Conservation (phyloP, 2,797 vertebrate species). For the Threskiornis aethiopicus region DNA sequence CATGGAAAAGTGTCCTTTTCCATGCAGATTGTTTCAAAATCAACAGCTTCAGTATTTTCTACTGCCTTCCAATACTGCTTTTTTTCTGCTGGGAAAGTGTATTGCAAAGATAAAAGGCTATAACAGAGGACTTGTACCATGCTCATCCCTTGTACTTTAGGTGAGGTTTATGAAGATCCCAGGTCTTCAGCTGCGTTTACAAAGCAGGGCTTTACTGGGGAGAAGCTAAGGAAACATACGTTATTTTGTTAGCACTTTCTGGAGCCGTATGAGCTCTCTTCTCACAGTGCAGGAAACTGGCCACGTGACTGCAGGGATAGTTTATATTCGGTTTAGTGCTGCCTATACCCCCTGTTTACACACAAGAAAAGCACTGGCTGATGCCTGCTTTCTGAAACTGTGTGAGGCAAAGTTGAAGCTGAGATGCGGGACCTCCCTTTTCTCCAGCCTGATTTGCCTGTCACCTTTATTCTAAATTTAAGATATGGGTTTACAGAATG, state of each 20-base stretch:
- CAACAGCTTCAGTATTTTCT: neutral
- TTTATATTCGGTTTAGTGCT: neutral
- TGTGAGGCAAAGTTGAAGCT: constrained; percentile 13
- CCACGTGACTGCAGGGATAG: neutral
- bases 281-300: neutral
- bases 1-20: neutral
- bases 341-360: neutral
- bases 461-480: neutral
- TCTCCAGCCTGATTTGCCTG: neutral
- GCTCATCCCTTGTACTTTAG: neutral
- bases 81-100: neutral
- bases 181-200: neutral
- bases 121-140: neutral
- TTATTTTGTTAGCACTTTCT: neutral
- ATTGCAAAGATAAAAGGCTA: neutral
- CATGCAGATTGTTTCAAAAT: neutral
- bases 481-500: neutral
- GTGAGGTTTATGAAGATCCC: neutral
- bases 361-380: neutral
- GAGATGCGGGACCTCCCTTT: neutral
- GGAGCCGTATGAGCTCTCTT: neutral
- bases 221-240: neutral
- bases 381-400: neutral
- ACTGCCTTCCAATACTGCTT: neutral
- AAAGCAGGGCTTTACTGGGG: neutral